Conservation (phyloP, 2,888 invertebrate genomes). For the Patella depressa region DNA sequence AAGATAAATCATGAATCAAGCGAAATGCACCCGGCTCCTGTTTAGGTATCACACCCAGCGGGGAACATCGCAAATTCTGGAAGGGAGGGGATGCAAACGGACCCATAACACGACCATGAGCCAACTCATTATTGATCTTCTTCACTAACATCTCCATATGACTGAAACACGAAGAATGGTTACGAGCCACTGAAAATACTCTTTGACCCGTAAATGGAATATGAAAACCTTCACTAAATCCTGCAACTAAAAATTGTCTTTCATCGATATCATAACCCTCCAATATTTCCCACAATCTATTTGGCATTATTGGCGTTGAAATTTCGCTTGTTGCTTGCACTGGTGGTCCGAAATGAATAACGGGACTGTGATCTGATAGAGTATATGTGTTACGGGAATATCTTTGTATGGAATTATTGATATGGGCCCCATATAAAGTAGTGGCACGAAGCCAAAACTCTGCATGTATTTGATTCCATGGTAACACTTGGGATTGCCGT, state of each 20-base stretch:
- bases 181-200: background rate
- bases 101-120: background rate
- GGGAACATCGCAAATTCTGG: background rate
- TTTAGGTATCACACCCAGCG: background rate
- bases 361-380: background rate
- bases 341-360: background rate
- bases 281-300: background rate
- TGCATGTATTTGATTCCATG: background rate
- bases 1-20: background rate
- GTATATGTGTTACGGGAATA: too few relatives aligned
- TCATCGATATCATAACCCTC: background rate
- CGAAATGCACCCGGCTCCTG: background rate
- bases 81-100: background rate
- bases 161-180: background rate
- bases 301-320: background rate
- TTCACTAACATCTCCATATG: background rate
- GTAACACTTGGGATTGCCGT: background rate
- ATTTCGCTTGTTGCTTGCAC: background rate
- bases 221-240: background rate
- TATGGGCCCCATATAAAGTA: background rate
- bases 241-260: background rate
- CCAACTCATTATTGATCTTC: background rate
- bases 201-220: background rate
- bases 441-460: background rate
- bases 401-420: too few relatives aligned